Base-by-base conservation (phyloP, 2,797 vertebrate genomes). In the Margarornis squamiger region DNA sequence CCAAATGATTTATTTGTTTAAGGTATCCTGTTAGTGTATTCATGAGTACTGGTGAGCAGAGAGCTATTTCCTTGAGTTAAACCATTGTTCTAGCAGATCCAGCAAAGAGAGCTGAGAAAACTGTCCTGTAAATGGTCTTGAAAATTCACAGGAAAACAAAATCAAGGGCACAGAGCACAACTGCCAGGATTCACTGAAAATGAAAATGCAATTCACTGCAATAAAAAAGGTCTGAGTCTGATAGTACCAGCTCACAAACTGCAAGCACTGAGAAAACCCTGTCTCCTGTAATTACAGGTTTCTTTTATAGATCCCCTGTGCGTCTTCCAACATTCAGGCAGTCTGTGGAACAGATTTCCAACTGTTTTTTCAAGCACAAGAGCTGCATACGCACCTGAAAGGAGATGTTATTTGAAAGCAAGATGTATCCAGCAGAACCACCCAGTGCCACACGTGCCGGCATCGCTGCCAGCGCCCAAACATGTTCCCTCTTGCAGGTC, bases 51-150 rank as follows among this genome's bases (percentile, higher is more conserved):
- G 17, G 6, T 14, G 61, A 84, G 78, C 65, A 3, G 41, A 75
- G 84, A 74, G 92, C 92, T 14, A 22, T 54, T 89, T 90, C 91
- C 94, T 92, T 34, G 57, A 87, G 82, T 51, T 32, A 88, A 93
- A 75, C 32, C 65, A 46, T 90, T 80, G 90, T 81, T 92, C 62
- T 24, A 36, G 36, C 58, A 70, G 36, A 57, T 30, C 77, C 63
- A 58, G 23, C 85, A 38, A 79, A 81, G 9, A 59, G 8, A 52
- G 39, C 19, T 2, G 43, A 62, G 65, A 80, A 95, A 82, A 86
- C n/a, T 20, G 32, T 34, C 52, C 73, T 7, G 10, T 22, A 4
- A 66, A 52, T 10, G 43, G 63, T 52, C 48, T 72, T 46, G 43
- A 86, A 73, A 79, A 79, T 27, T 24, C 75, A 46, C 46, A 22